These are phyloP conservation scores for Drosophila bocki DNA, from an alignment of 1,140 invertebrate species.

Conservation along the genomic window DNA sequence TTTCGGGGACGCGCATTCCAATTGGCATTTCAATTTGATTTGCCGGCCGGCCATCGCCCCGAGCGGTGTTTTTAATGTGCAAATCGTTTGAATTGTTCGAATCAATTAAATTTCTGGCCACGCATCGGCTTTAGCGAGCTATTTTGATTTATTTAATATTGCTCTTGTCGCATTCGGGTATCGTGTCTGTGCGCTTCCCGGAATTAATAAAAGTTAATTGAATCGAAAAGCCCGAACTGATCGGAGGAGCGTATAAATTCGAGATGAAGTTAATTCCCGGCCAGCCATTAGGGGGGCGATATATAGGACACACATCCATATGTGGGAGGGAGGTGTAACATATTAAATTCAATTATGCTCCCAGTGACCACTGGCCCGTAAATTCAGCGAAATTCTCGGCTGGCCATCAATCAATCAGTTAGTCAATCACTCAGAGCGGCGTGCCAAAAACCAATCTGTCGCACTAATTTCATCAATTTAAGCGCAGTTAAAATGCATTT, in stretches of 20 bases:
- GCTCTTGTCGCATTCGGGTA: neutral
- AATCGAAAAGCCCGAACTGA: conserved; percentile 29
- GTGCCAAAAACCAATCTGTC: conserved; percentile 43
- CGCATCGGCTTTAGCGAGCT: conserved; percentile 35
- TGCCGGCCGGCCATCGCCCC: conserved; percentile 32
- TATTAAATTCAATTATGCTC: conserved; percentile 40
- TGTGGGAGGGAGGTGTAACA: neutral
- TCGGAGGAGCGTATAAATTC: conserved; percentile 30
- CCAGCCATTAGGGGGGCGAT: conserved; percentile 16
- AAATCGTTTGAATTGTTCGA: conserved; percentile 56
- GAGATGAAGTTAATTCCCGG: conserved; percentile 7
- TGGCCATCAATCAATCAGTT: conserved; percentile 47
- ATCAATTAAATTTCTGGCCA: conserved; percentile 55
- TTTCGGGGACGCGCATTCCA: conserved; percentile 29
- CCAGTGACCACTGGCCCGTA: conserved; percentile 28
- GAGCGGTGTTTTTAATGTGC: conserved; percentile 49
- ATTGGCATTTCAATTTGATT: conserved; percentile 76
- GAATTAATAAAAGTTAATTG: conserved; percentile 40
- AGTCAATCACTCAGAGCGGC: conserved; percentile 39
- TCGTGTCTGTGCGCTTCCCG: neutral
- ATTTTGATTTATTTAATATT: conserved; percentile 46
- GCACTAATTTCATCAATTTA: conserved; percentile 48
- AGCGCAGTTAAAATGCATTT: conserved; percentile 26
- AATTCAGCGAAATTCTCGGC: conserved; percentile 36
- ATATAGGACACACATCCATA: neutral